A percentile compares a stretch with the other conserved stretches of the same genome.
Conservation (phyloP, 2,113 vertebrate genomes). For the Dunckerocampus dactyliophorus region DNA sequence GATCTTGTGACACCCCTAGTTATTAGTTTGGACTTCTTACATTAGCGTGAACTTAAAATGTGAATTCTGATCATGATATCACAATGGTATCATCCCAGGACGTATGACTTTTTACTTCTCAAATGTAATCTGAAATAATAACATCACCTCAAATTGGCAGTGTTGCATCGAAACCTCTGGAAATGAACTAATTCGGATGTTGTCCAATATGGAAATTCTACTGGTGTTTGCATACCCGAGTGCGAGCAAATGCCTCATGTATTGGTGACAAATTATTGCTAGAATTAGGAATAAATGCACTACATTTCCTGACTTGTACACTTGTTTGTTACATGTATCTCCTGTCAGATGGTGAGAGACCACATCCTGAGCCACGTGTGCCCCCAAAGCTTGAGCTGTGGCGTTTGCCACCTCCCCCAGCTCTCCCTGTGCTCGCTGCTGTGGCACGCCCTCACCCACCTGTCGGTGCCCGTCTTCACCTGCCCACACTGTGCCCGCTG, state of each 20-base stretch:
- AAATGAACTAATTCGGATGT: too few species aligned
- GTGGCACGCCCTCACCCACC: constrained; percentile 88
- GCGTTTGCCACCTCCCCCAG: constrained; percentile 82
- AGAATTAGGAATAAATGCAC: not conserved
- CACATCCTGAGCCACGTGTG: constrained; percentile 86
- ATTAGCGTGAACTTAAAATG: too few species aligned
- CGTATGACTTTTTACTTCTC: too few species aligned
- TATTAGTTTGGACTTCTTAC: too few species aligned
- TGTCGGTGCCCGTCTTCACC: constrained; percentile 83
- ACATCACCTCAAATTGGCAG: too few species aligned
- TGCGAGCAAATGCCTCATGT: not conserved
- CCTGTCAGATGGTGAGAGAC: constrained; percentile 73
- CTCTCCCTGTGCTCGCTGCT: constrained; percentile 85
- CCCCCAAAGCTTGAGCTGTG: constrained; percentile 81
- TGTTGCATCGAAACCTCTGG: too few species aligned
- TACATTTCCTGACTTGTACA: not conserved
- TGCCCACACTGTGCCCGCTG: constrained; percentile 86
- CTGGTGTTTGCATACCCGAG: too few species aligned
- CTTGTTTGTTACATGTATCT: not conserved
- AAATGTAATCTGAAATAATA: too few species aligned
- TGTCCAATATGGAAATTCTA: too few species aligned
- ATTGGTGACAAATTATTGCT: not conserved
- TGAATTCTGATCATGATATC: too few species aligned
- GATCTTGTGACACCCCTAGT: too few species aligned
- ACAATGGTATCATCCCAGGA: too few species aligned